Base-by-base conservation (phyloP, 1,140 invertebrate species). In the Propsilocerus akamusi region DNA sequence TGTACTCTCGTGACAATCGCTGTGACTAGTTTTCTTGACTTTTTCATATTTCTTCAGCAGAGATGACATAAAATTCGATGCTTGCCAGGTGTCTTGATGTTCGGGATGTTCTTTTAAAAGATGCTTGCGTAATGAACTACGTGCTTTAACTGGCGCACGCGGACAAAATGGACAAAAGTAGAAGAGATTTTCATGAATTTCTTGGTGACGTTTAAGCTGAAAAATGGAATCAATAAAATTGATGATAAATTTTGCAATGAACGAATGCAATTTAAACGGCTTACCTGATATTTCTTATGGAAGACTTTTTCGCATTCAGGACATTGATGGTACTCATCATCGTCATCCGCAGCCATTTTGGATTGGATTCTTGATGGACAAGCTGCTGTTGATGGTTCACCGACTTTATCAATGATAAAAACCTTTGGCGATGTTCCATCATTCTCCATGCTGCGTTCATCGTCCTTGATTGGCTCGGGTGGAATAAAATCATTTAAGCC, bases 91-190 rank as follows among this genome's bases (percentile, higher is more conserved):
- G 3, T 32, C 20, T 49, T 49, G 25, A 28, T 49, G 25, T 8
- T 49, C 47, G 3, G 47, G 26, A 28, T 49, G 47, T 28, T 23
- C 20, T 26, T 24, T 28, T 7, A 28, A 28, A 12, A 49, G 30
- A 49, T 49, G 47, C 26, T 49, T 49, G 3, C 25, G 8, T 17
- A 49, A 22, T 25, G 47, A 28, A 26, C 46, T 47, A 25, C 46
- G 46, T 10, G 23, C 23, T 22, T 49, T 49, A 4, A 28, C 20
- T 12, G 25, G 23, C 30, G 23, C n/a, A 10, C 26, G 23, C 4
- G 25, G n/a, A 25, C 49, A 50, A 17, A 41, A 50, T 24, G 49
- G 49, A 50, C 49, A 50, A 37, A 17, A 25, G 23, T 41, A 50
- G 23, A 25, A 30, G 14, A 37, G 32, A 50, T 50, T 46, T 26